phyloP scores from a whole-genome alignment of 2,888 invertebrate species.

The Conops quadrifasciatus region DNA sequence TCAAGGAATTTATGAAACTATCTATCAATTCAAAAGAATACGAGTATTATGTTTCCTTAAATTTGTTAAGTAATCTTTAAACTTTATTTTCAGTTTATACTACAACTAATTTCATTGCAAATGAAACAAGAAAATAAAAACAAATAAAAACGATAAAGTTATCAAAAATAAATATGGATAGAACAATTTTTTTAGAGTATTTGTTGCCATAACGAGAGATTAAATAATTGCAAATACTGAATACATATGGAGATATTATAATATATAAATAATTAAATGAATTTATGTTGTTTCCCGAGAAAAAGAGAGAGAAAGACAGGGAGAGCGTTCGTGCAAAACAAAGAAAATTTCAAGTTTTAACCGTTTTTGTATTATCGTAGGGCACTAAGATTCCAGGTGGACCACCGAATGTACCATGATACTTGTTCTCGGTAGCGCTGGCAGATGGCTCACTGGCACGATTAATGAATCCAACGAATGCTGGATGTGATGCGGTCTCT shows the following conservation, averaged over 20 bases:
- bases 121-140: no score
- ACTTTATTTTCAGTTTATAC: no score
- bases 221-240: slow-evolving; percentile 16
- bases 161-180: not conserved
- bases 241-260: slow-evolving; percentile 1
- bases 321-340: not conserved
- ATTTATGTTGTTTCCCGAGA: slow-evolving; percentile 5
- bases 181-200: not conserved
- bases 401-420: slow-evolving; percentile 60
- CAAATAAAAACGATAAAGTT: not conserved
- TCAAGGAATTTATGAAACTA: no score
- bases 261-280: slow-evolving; percentile 44
- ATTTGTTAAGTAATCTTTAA: no score
- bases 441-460: slow-evolving; percentile 36
- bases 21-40: no score
- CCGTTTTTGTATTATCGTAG: slow-evolving; percentile 56
- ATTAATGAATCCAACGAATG: slow-evolving; percentile 27
- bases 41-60: no score
- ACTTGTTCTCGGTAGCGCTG: slow-evolving; percentile 42
- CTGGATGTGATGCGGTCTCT: slow-evolving; percentile 2
- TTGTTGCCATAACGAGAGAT: not conserved
- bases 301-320: not conserved
- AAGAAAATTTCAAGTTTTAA: slow-evolving; percentile 27
- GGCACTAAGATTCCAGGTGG: slow-evolving; percentile 62
- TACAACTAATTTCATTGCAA: no score